Evolutionary conservation across 2,797 vertebrate species (phyloP), one percentile per base, ranked within the genome.

Genomic region (Esox masquinongy): DNA sequence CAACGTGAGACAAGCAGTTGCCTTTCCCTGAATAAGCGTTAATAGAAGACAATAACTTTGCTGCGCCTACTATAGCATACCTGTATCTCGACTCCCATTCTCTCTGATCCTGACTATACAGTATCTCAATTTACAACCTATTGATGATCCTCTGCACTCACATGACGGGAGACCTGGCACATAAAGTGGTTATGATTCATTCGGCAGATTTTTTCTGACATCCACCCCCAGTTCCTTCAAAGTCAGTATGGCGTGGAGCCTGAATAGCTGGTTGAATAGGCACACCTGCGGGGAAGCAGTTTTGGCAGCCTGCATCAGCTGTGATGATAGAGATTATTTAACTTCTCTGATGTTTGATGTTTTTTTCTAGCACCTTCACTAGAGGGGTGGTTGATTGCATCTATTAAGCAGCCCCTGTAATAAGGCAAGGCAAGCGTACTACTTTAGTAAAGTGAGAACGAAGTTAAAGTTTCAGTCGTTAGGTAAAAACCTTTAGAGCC

Each of bases 291-390:
- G 24, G 3, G 69, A 14, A 17, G 15, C 47, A 16, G 49, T 31
- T 49, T 51, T 51, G 47, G 26, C 69, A 70, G 69, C 53, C 53
- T 22, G 19, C 26, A 31, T 29, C 69, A 15, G 47, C 47, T 3
- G 3, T 51, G 69, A 70, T 53, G 47, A 19, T 19, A 51, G 26
- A 70, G 24, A 53, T 51, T 50, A 50, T 66, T 66, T 70, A 47
- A 53, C 22, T 70, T 70, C 39, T 26, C 68, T 51, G 24, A 26
- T 70, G 14, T 51, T 24, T 50, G 22, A 70, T 16, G 43, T 24
- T 49, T 70, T 70, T 43, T 66, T 56, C 5, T 17, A 19, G 29
- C 0, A 17, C 22, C 8, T 31, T 53, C 43, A 51, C 69, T 66
- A 31, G 69, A 17, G 61, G 12, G 26, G 49, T 16, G 49, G 24